Base-by-base conservation (phyloP, 1,140 invertebrate genomes). In the Euwallacea fornicatus region DNA sequence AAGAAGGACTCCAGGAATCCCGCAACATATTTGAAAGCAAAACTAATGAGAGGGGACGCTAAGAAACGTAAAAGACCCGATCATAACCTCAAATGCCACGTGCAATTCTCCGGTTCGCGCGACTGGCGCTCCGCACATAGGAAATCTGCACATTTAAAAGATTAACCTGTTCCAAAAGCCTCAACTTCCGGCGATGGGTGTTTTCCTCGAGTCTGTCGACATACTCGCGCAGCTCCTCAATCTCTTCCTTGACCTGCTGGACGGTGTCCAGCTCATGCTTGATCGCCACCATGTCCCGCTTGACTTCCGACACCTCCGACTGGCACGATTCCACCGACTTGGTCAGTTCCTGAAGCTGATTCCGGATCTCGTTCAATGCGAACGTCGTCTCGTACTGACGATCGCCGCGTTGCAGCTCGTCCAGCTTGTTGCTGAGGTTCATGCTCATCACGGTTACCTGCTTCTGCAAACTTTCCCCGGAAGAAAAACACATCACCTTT, bases 361-460 rank as follows among this genome's bases (percentile, higher is more conserved):
- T 90, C 74, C 93, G 89, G 78, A 95, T 95, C 85, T 94, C 93
- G 83, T 91, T 93, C 79, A 95, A 88, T 74, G 93, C 93, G 78
- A 94, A 92, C 81, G 91, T 93, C 71, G 93, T 94, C 86, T 94
- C 93, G 80, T 93, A 86, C 83, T 95, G 92, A 76, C 90, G 89
- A 85, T 92, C 90, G 82, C 90, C 90, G 76, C 91, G 87, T 83
- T 79, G 77, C 83, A 95, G 89, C 85, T 95, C 92, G 85, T 95
- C 93, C 86, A 95, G 87, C 86, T 95, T 94, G 78, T 91, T 89
- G 82, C 90, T 91, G 85, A 95, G 88, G 88, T 94, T 95, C 90
- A 94, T 93, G 85, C 92, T 95, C 94, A 96, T 95, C 86, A 94
- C 91, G 88, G 91, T 93, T 88, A 95, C 92, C 90, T 95, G 93